Percentiles rank a stretch among this genome's conserved stretches.
Evolutionary conservation across 2,888 invertebrate genomes (phyloP).

Genomic region (Altica lythri): DNA sequence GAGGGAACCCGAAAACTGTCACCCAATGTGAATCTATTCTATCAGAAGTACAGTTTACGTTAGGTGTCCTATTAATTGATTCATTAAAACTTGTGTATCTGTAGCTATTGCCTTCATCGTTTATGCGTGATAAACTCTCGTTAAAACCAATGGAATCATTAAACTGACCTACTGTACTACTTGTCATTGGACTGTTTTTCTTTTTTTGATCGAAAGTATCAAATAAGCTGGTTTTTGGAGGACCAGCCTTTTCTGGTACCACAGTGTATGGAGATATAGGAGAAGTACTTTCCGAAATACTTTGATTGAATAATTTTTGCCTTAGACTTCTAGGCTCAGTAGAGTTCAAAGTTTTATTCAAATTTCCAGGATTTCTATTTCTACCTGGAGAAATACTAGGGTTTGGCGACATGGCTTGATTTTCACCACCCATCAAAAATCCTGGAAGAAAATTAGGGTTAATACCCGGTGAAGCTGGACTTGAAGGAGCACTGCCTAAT

Average conservation of each 20-base stretch:
- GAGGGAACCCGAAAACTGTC: slow-evolving; percentile 88
- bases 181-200: slow-evolving; percentile 44
- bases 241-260: slow-evolving; percentile 65
- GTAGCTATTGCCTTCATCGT: slow-evolving; percentile 42
- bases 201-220: slow-evolving; percentile 62
- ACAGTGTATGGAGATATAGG: slow-evolving; percentile 52
- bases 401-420: slow-evolving; percentile 59
- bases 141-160: slow-evolving; percentile 44
- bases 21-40: slow-evolving; percentile 70
- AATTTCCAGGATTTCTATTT: slow-evolving; percentile 43
- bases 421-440: slow-evolving; percentile 75
- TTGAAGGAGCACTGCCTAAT: slow-evolving; percentile 77
- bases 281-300: slow-evolving; percentile 49
- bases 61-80: slow-evolving; percentile 38
- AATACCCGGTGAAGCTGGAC: slow-evolving; percentile 68
- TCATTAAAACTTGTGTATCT: slow-evolving; percentile 41
- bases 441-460: slow-evolving; percentile 76
- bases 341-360: slow-evolving; percentile 40
- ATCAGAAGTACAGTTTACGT: slow-evolving; percentile 44
- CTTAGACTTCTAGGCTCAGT: slow-evolving; percentile 46
- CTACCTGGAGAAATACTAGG: slow-evolving; percentile 50
- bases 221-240: slow-evolving; percentile 72
- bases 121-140: slow-evolving; percentile 49
- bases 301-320: slow-evolving; percentile 52
- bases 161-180: slow-evolving; percentile 44